Percentiles rank a stretch among this genome's conserved stretches.
phyloP scores from a whole-genome alignment of 2,113 vertebrate species.

The Notarius quadriscutis region DNA sequence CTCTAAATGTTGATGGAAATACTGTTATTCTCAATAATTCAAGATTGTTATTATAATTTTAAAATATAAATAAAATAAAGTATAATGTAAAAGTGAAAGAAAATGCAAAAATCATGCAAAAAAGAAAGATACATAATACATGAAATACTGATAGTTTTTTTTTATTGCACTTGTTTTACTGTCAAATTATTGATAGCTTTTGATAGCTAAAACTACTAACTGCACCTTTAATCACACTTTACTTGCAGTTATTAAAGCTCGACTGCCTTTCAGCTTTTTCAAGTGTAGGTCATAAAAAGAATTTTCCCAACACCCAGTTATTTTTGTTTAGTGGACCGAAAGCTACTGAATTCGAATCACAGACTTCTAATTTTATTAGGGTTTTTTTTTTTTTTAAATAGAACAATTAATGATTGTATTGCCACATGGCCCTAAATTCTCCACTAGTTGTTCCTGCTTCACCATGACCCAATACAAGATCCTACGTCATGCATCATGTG shows the following conservation, averaged over 20 bases:
- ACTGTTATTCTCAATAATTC: neutral
- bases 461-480: too few relatives aligned
- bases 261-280: too few relatives aligned
- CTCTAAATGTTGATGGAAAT: neutral
- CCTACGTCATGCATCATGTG: too few relatives aligned
- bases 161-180: neutral
- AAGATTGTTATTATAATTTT: neutral
- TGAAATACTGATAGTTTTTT: neutral
- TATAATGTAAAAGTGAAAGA: neutral
- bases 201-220: conserved; percentile 12
- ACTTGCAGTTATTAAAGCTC: neutral
- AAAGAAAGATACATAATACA: neutral
- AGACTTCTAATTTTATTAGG: too few relatives aligned
- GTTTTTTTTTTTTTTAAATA: too few relatives aligned
- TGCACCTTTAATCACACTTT: conserved; percentile 9
- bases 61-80: neutral
- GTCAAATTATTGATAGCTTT: neutral
- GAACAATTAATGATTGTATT: too few relatives aligned
- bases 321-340: too few relatives aligned
- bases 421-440: too few relatives aligned
- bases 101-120: neutral
- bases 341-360: too few relatives aligned
- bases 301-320: too few relatives aligned
- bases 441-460: too few relatives aligned
- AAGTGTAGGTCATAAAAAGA: too few relatives aligned